phyloP scores from a whole-genome alignment of 2,113 vertebrate species.

The Scartelaos histophorus region DNA sequence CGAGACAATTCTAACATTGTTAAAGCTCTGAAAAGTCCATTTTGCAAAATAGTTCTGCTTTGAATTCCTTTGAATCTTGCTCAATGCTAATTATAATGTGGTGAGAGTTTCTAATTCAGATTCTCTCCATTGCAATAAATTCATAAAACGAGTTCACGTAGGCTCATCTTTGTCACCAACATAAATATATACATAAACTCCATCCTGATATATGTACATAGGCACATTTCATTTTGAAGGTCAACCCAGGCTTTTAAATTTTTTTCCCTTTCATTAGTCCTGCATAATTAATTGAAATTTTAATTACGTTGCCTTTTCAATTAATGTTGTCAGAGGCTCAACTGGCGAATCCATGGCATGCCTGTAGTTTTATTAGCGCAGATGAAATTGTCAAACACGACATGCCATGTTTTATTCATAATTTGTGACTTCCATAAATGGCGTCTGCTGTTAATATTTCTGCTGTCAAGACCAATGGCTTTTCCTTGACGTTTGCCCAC shows the following conservation, averaged over 20 bases:
- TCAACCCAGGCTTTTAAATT: conserved; percentile 59
- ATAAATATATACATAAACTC: conserved; percentile 31
- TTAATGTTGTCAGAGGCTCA: conserved; percentile 70
- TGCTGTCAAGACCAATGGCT: conserved; percentile 45
- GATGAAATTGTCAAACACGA: conserved; percentile 72
- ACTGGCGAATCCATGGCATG: conserved; percentile 59
- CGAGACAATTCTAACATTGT: too few species aligned
- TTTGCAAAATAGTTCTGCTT: too few species aligned
- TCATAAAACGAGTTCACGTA: conserved; percentile 27
- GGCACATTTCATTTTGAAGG: conserved; percentile 66
- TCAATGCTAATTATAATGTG: too few species aligned
- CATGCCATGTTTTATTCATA: conserved; percentile 59
- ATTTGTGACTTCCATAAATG: conserved; percentile 48
- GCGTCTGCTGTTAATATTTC: conserved; percentile 47
- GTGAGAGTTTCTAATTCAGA: conserved; percentile 42
- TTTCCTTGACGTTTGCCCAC: conserved; percentile 28
- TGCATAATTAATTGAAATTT: conserved; percentile 76
- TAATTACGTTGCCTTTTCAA: conserved; percentile 77
- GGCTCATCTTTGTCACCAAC: conserved; percentile 28
- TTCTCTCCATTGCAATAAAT: conserved; percentile 30
- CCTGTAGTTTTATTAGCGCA: conserved; percentile 68
- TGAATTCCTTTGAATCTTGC: too few species aligned
- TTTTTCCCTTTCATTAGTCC: conserved; percentile 65
- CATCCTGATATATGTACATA: conserved; percentile 12
- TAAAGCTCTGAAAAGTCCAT: too few species aligned